Evolutionary conservation across 2,888 invertebrate species (phyloP), one percentile per base, ranked within the genome.

Genomic region (Heliconius erato): DNA sequence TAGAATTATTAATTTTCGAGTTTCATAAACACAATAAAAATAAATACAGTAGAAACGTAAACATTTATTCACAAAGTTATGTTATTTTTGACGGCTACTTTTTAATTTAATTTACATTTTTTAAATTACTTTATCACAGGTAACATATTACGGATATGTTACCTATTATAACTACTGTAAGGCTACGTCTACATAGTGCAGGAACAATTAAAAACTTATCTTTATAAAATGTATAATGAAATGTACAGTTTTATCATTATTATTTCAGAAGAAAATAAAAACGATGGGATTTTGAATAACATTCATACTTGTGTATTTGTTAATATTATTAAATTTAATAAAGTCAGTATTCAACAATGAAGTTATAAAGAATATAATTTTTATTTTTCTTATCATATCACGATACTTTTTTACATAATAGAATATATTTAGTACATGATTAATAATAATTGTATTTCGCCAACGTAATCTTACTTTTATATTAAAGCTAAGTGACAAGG

Each of bases 61-160:
- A 83, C 79, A 82, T 83, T 78, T 79, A 74, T 71, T 77, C 71
- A 40, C 79, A 83, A 83, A 83, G 81, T 81, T 81, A 81, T 79
- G 76, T 74, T 82, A 77, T 72, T 77, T 83, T 81, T 83, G 83
- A 83, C 81, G 79, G 71, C 79, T 83, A 82, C 81, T 81, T 83
- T 81, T 79, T 81, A 79, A 81, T 81, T 81, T 40, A 63, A 69
- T 74, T 79, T 76, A 67, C 49, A 68, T 68, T 74, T 80, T 83
- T 79, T 49, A 44, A 67, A 78, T 67, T 35, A 40, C 14, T 35
- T 44, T 67, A 44, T 1, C 67, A 67, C 40, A 67, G 78, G 44
- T 78, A 67, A 44, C 19, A 67, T 49, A 67, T 67, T 12, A 78
- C 0, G 1, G 26, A 44, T n/a, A 71, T 44, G 16, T 26, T 26